Evolutionary conservation across 2,113 vertebrate species (phyloP).

Genomic region (Vimba vimba): DNA sequence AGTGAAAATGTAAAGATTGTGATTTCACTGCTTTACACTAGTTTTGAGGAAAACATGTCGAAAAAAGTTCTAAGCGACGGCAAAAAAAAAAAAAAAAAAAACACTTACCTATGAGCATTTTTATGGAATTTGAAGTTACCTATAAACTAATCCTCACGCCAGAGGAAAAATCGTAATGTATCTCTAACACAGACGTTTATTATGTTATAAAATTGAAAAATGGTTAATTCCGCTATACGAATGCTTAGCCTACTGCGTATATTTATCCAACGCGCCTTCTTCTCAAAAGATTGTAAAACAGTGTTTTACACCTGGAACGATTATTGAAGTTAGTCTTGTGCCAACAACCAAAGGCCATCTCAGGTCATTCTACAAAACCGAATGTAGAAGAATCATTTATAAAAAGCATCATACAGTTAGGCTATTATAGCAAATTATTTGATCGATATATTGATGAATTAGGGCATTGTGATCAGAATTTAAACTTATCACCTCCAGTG

Average conservation of each 20-base stretch:
- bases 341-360: constrained; percentile 8
- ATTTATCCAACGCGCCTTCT: not conserved
- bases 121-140: not conserved
- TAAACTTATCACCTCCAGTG: not conserved
- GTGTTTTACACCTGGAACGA: constrained; percentile 1
- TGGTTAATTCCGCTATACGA: not conserved
- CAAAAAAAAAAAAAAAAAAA: not conserved
- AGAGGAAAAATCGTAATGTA: no score
- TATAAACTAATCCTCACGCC: not conserved
- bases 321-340: not conserved
- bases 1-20: not conserved
- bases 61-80: not conserved
- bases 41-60: not conserved
- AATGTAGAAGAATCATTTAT: not conserved
- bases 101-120: not conserved
- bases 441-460: not conserved
- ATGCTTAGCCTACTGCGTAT: not conserved
- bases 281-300: not conserved
- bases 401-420: not conserved
- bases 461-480: not conserved
- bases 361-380: constrained; percentile 18
- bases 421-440: not conserved
- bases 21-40: not conserved
- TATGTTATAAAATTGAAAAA: not conserved
- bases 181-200: not conserved